A percentile compares a stretch with the other conserved stretches of the same genome.
Evolutionary conservation across 1,140 invertebrate genomes (phyloP).

Genomic region (Bemisia tabaci): DNA sequence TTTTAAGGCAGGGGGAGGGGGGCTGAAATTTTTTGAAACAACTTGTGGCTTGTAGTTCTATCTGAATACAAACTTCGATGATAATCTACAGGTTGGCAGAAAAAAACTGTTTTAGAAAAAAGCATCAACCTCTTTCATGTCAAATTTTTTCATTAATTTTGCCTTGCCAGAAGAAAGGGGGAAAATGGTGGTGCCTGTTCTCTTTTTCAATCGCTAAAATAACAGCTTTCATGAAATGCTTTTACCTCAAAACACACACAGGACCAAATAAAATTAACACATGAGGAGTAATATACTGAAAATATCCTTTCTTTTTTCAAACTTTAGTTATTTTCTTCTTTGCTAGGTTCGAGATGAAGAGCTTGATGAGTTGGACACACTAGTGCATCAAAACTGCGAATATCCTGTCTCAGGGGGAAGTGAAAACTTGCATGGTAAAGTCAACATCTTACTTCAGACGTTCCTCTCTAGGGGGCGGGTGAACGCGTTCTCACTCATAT

Average conservation of each 20-base stretch:
- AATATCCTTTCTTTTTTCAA: constrained; percentile 12
- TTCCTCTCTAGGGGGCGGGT: constrained; percentile 68
- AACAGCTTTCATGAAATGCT: constrained; percentile 12
- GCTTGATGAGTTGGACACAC: constrained; percentile 69
- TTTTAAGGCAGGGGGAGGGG: too few species aligned
- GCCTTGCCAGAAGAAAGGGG: too few species aligned
- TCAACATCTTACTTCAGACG: constrained; percentile 91
- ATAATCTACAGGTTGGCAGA: too few species aligned
- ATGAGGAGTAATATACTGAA: not conserved
- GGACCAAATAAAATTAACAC: not conserved
- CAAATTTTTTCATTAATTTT: too few species aligned
- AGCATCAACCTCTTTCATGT: too few species aligned
- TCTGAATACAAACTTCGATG: too few species aligned
- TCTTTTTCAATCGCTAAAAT: too few species aligned
- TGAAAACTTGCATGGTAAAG: constrained; percentile 89
- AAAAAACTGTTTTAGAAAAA: too few species aligned
- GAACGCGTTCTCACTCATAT: constrained; percentile 77
- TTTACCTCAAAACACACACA: constrained; percentile 3
- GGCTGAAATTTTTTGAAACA: too few species aligned
- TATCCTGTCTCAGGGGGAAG: constrained; percentile 59
- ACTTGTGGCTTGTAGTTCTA: too few species aligned
- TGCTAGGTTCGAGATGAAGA: constrained; percentile 84
- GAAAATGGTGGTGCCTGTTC: too few species aligned
- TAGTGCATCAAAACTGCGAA: constrained; percentile 56
- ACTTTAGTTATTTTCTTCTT: constrained; percentile 12